phyloP scores from a whole-genome alignment of 2,888 invertebrate genomes.

The Athalia circularis region DNA sequence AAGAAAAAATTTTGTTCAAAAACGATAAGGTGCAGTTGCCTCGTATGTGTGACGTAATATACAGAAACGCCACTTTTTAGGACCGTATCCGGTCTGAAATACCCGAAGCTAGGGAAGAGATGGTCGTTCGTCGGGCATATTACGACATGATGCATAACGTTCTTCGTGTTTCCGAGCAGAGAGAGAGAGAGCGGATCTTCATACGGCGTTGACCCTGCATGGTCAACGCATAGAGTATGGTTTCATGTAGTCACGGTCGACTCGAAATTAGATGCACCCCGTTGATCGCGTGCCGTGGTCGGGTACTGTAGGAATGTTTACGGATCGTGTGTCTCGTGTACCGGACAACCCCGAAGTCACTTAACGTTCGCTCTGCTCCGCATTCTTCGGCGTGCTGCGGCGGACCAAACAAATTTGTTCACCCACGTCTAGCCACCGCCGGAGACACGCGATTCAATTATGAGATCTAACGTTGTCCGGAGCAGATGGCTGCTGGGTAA shows the following conservation, averaged over 20 bases:
- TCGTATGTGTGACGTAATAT: too few species aligned
- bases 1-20: too few species aligned
- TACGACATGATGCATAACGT: neutral
- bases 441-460: slow-evolving; percentile 34
- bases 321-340: slow-evolving; percentile 10
- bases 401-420: slow-evolving; percentile 33
- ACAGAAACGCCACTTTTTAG: neutral
- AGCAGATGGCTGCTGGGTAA: neutral
- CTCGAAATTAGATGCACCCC: slow-evolving; percentile 32
- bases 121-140: neutral
- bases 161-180: neutral
- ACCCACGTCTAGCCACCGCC: slow-evolving; percentile 14
- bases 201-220: slow-evolving; percentile 23
- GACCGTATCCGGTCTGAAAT: too few species aligned
- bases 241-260: slow-evolving; percentile 16
- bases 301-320: slow-evolving; percentile 4
- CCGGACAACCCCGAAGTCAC: slow-evolving; percentile 12
- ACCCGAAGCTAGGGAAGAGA: too few species aligned
- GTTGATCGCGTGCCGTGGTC: slow-evolving; percentile 11
- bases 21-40: too few species aligned
- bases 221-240: neutral
- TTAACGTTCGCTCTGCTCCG: slow-evolving; percentile 2
- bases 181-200: neutral
- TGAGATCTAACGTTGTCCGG: slow-evolving; percentile 14
- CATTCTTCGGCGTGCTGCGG: slow-evolving; percentile 23